Conservation (phyloP, 2,888 invertebrate genomes). For the Sarcophaga subvicina region DNA sequence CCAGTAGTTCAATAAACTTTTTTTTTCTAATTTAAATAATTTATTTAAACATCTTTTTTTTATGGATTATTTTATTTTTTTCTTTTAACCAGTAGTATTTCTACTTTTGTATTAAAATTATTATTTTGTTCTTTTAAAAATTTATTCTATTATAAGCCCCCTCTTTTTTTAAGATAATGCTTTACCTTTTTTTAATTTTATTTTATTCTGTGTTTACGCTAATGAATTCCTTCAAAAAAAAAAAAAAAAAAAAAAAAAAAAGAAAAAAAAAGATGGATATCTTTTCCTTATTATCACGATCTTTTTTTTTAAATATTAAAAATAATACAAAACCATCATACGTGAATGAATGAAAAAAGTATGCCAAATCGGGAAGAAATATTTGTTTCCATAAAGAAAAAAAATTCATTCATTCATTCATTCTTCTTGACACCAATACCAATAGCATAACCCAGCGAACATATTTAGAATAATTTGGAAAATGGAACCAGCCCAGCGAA, state of each 20-base stretch:
- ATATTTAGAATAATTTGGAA: not conserved
- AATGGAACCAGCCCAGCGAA: not conserved
- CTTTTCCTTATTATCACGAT: not conserved
- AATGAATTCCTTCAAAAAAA: not conserved
- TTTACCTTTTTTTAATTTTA: not conserved
- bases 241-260: too few relatives aligned
- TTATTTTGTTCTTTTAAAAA: too few relatives aligned
- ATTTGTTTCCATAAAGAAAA: constrained; percentile 10
- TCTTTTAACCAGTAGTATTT: too few relatives aligned
- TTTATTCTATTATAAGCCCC: too few relatives aligned
- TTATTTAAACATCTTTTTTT: too few relatives aligned
- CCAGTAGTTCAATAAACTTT: too few relatives aligned
- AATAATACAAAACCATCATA: constrained; percentile 26
- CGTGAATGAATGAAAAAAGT: constrained; percentile 40
- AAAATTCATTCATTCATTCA: constrained; percentile 37
- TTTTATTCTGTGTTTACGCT: not conserved
- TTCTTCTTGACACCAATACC: constrained; percentile 1
- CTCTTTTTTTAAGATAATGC: too few relatives aligned
- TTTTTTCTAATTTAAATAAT: too few relatives aligned
- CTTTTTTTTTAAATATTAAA: not conserved
- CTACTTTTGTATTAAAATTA: too few relatives aligned
- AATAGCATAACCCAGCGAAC: constrained; percentile 19
- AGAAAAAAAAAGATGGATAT: not conserved
- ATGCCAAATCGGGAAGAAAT: constrained; percentile 41
- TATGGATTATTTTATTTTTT: too few relatives aligned